These are phyloP conservation scores for Variabilichromis moorii DNA, from an alignment of 2,113 vertebrate species.

Conservation along the genomic window DNA sequence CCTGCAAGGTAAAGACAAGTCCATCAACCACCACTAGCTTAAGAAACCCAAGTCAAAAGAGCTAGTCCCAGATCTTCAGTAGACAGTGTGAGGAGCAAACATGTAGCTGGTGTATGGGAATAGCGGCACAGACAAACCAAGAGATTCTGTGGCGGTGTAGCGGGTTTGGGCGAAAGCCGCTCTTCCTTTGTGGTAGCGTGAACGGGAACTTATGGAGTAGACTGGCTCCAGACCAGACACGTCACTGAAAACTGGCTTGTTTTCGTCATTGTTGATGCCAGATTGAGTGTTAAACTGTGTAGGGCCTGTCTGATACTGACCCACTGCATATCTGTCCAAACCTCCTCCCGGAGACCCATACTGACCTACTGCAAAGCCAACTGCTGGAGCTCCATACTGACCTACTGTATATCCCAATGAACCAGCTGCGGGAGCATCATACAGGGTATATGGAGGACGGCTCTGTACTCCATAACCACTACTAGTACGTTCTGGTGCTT, in stretches of 20 bases:
- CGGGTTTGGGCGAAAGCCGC: not conserved
- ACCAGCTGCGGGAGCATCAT: not conserved
- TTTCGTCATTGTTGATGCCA: accelerated
- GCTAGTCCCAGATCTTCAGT: not conserved
- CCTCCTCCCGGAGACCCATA: not conserved
- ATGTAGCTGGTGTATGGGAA: not conserved
- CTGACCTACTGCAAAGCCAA: not conserved
- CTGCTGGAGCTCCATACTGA: not conserved
- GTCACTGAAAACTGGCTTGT: not conserved
- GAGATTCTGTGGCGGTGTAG: not conserved
- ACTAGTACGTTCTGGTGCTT: not conserved
- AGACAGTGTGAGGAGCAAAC: not conserved
- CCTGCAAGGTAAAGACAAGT: not conserved
- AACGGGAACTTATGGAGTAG: not conserved
- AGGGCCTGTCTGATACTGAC: not conserved
- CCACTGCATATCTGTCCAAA: not conserved
- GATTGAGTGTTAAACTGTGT: too few relatives aligned
- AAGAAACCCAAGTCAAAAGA: not conserved
- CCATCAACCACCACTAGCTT: not conserved
- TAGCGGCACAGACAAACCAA: not conserved
- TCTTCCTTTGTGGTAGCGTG: not conserved
- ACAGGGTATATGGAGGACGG: not conserved
- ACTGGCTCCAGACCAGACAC: not conserved
- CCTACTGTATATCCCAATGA: not conserved
- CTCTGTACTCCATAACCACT: not conserved